Conservation (phyloP, 2,888 invertebrate species). For the Ochropleura plecta region DNA sequence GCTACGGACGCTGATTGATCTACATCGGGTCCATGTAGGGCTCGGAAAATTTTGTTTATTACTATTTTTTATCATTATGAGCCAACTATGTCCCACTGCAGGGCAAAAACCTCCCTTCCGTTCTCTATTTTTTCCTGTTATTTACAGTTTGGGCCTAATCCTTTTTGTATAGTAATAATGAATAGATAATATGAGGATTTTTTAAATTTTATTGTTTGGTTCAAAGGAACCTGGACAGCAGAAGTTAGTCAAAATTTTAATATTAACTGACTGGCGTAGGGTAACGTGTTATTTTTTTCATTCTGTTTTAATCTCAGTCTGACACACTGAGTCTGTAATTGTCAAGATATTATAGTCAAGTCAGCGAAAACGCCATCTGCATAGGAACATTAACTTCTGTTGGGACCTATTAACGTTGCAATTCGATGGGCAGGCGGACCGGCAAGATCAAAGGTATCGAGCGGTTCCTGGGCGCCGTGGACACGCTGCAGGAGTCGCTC, state of each 20-base stretch:
- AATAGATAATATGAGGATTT: no score
- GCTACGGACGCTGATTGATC: no score
- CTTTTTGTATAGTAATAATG: no score
- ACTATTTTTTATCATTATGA: no score
- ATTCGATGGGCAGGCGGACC: slow-evolving; percentile 90
- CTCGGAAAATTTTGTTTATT: no score
- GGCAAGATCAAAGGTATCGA: slow-evolving; percentile 98
- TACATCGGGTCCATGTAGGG: no score
- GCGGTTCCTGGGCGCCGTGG: slow-evolving; percentile 97
- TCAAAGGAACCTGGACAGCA: neutral
- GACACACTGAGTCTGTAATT: neutral
- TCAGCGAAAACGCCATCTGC: neutral
- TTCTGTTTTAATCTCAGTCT: neutral
- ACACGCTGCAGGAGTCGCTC: slow-evolving; percentile 96
- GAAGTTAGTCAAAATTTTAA: neutral
- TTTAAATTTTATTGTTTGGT: neutral
- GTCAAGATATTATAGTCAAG: neutral
- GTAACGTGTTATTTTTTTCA: no score
- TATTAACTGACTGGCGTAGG: neutral
- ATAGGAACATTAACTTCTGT: neutral
- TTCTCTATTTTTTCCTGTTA: no score
- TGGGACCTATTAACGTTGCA: neutral
- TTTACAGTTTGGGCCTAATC: no score
- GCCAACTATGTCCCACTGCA: no score
- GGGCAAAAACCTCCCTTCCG: no score